Conservation (phyloP, 2,888 invertebrate genomes). For the Drosophila maculinotata region DNA sequence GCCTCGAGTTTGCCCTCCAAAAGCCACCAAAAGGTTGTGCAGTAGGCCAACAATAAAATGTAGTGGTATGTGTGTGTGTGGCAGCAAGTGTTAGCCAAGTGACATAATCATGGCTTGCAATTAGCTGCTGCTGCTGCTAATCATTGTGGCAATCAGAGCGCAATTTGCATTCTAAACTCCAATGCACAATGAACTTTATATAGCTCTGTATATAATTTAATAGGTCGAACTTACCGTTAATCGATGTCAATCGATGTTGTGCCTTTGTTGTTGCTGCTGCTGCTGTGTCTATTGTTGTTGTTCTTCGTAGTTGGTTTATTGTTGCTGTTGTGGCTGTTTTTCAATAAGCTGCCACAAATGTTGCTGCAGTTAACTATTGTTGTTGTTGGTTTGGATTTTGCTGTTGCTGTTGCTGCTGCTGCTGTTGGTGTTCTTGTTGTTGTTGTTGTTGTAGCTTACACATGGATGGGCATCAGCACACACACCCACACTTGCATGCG, state of each 20-base stretch:
- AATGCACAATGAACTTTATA: conserved; percentile 3
- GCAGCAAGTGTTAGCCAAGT: conserved; percentile 49
- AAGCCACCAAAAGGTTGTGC: conserved; percentile 74
- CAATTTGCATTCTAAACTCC: conserved; percentile 2
- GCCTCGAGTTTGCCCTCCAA: conserved; percentile 77
- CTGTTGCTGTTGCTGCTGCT: conserved; percentile 22
- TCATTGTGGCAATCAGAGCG: conserved; percentile 8
- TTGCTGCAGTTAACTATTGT: conserved; percentile 47
- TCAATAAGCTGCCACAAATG: conserved; percentile 36
- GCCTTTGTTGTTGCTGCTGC: conserved; percentile 57
- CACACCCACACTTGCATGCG: conserved; percentile 36
- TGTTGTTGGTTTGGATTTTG: conserved; percentile 9
- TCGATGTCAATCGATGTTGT: conserved; percentile 78
- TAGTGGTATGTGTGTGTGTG: not conserved
- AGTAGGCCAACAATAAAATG: conserved; percentile 28
- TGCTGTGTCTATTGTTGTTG: conserved; percentile 38
- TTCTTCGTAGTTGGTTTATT: conserved; percentile 28
- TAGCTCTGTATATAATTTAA: conserved; percentile 1
- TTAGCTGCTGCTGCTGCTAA: conserved; percentile 31
- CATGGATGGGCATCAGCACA: conserved; percentile 64
- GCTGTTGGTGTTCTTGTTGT: conserved; percentile 28
- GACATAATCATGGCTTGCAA: conserved; percentile 57
- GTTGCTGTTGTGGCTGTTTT: conserved; percentile 28
- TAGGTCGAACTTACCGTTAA: conserved; percentile 68
- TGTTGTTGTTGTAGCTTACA: conserved; percentile 53